These are phyloP conservation scores for Tricholaema leucomelas DNA, from an alignment of 2,113 vertebrate species.

Conservation along the genomic window DNA sequence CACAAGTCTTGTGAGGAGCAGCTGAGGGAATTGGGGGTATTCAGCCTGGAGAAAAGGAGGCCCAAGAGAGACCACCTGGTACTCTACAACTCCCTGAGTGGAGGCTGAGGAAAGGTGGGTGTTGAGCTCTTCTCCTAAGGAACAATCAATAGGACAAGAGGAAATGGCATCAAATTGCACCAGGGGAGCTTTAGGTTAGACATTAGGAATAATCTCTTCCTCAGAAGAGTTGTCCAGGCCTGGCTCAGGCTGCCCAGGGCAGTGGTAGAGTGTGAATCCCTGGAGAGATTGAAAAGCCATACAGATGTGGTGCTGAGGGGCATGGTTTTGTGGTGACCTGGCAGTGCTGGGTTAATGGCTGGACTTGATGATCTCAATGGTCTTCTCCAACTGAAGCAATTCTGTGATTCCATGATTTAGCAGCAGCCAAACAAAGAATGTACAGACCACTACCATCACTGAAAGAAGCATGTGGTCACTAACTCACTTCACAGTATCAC, in stretches of 20 bases:
- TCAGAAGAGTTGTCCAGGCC: not conserved
- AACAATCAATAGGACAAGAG: not conserved
- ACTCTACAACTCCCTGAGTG: not conserved
- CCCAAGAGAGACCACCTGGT: not conserved
- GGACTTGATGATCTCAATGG: not conserved
- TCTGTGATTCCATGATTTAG: not conserved
- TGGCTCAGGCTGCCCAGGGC: not conserved
- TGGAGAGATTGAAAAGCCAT: no score
- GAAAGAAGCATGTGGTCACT: no score
- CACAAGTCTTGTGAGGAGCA: not conserved
- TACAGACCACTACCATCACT: not conserved
- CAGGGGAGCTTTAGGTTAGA: not conserved
- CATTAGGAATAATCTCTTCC: not conserved
- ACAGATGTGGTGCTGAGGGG: not conserved
- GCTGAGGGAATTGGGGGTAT: not conserved
- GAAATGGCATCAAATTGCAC: not conserved
- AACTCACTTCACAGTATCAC: no score
- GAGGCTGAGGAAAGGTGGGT: not conserved
- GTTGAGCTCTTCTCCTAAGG: not conserved
- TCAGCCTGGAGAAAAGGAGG: not conserved
- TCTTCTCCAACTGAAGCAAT: not conserved
- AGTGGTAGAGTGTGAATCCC: not conserved
- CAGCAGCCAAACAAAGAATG: not conserved
- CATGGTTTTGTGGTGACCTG: not conserved
- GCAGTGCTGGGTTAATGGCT: no score